Evolutionary conservation across 2,113 vertebrate species (phyloP).

Genomic region (Porphyrio hochstetteri): DNA sequence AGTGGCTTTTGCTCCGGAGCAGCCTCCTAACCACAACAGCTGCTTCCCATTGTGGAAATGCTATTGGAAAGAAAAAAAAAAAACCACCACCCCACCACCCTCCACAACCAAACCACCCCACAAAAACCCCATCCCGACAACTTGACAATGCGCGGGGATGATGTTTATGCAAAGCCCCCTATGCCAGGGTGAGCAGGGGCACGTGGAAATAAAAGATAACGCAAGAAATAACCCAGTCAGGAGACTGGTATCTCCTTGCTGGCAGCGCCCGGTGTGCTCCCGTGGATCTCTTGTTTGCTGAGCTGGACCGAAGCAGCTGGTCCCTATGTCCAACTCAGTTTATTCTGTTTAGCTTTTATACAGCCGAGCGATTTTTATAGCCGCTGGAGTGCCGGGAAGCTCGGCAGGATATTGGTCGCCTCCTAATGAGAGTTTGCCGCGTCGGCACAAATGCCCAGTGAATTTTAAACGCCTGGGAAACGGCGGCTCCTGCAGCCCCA

Average conservation of each 20-base stretch:
- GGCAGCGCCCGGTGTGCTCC: background rate
- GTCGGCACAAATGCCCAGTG: background rate
- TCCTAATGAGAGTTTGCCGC: conserved; percentile 57
- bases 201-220: conserved; percentile 28
- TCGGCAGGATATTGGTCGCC: conserved; percentile 58
- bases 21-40: background rate
- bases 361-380: conserved; percentile 70
- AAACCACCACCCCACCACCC: too few relatives aligned
- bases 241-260: background rate
- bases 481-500: background rate
- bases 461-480: conserved; percentile 41
- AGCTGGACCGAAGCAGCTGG: conserved; percentile 59
- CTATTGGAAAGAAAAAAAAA: background rate
- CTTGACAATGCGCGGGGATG: background rate
- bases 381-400: conserved; percentile 48
- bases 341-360: conserved; percentile 47
- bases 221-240: background rate
- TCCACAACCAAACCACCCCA: too few relatives aligned
- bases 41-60: conserved; percentile 25
- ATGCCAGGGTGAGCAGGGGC: background rate
- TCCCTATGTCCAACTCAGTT: background rate
- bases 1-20: background rate
- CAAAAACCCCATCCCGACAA: background rate
- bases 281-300: conserved; percentile 50
- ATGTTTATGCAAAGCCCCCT: background rate